phyloP scores from a whole-genome alignment of 2,797 vertebrate species.

The Synaphobranchus kaupii region DNA sequence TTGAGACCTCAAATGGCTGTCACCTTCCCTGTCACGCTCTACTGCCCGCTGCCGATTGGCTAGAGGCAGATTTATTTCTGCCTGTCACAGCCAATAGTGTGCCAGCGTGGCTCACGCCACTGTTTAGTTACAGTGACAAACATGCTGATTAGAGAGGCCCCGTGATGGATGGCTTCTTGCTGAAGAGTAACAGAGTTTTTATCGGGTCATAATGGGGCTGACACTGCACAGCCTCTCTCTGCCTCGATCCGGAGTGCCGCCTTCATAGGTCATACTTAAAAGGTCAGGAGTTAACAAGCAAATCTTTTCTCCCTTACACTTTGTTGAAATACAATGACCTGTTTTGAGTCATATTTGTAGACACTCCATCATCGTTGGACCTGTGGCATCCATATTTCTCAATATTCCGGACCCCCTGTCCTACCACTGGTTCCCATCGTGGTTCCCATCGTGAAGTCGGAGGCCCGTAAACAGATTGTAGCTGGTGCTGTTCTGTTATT shows the following conservation, averaged over 20 bases:
- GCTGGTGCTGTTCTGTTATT: not conserved
- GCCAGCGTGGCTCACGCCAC: constrained; percentile 68
- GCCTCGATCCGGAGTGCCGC: constrained; percentile 60
- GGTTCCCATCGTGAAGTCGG: not conserved
- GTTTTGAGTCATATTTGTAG: constrained; percentile 79
- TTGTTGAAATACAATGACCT: constrained; percentile 75
- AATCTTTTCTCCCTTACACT: constrained; percentile 53
- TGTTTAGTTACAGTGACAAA: constrained; percentile 87
- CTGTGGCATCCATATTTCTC: constrained; percentile 64
- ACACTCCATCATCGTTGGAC: constrained; percentile 78
- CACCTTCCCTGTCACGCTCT: constrained; percentile 72
- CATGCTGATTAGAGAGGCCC: constrained; percentile 79
- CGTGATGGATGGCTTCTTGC: constrained; percentile 85
- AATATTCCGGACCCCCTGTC: not conserved
- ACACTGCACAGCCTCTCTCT: constrained; percentile 74
- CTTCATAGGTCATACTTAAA: constrained; percentile 70
- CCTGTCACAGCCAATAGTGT: constrained; percentile 83
- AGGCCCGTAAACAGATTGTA: constrained; percentile 5
- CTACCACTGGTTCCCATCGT: not conserved
- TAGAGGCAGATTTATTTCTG: constrained; percentile 82
- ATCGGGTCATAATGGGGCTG: constrained; percentile 88
- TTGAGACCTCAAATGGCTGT: constrained; percentile 71
- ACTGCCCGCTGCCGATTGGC: constrained; percentile 78
- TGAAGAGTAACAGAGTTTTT: constrained; percentile 83
- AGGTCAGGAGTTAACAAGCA: constrained; percentile 76